Base-by-base conservation (phyloP, 2,888 invertebrate genomes). In the Campoletis raptor region DNA sequence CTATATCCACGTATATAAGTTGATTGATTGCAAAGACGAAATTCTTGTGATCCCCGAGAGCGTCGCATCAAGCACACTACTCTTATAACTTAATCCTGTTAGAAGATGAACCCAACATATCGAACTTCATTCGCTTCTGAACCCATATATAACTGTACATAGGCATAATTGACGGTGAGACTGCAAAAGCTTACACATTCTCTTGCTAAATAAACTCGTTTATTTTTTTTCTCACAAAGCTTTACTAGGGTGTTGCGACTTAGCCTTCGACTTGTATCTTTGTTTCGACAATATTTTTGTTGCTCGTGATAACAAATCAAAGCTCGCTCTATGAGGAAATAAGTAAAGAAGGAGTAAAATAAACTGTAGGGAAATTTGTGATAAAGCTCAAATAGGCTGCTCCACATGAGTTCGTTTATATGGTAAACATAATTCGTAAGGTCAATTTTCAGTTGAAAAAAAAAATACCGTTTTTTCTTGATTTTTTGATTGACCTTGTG, bases 71-170 rank as follows among this genome's bases (percentile, higher is more conserved):
- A 54, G 37, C 30, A 37, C 67, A 54, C 70, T 36, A 36, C 6
- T 21, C 61, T 81, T 77, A 81, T 76, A 54, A 37, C 64, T 48
- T 66, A 81, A 85, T 81, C 85, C 37, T 70, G 76, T 81, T 73
- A 85, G 42, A 45, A 36, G 57, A 57, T 37, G 61, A 84, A 73
- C 74, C 67, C 66, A 52, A 69, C 69, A 67, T 48, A 67, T 48
- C 70, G 61, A 84, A 76, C 69, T 84, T 80, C 45, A 69, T 80
- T 76, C 80, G 48, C 61, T 76, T 21, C 48, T 24, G 57, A 8
- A 10, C 48, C 4, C 12, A 18, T 40, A 52, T 67, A 73, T 73
- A 45, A 45, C 54, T 54, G 21, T 40, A 42, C 40, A 54, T 69
- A 45, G 40, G 12, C 52, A 54, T 72, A 45, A 36, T 66, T 66